Evolutionary conservation across 2,888 invertebrate genomes (phyloP), one percentile per base, ranked within the genome.

Genomic region (Nomada fabriciana): DNA sequence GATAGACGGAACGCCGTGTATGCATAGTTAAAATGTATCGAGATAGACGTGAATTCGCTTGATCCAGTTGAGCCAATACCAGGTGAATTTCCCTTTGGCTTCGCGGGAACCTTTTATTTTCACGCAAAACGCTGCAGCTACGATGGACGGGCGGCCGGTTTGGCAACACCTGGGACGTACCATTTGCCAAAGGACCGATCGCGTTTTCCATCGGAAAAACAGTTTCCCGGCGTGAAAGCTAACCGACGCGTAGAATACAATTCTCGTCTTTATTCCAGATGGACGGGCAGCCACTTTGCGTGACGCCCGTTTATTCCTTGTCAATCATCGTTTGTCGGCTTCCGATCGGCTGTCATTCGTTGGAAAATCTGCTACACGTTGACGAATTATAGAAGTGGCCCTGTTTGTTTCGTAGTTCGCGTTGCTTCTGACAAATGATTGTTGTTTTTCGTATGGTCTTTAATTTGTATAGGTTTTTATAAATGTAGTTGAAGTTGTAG

Each of bases 161-260:
- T 42, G 63, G 55, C 18, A 71, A 59, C 80, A 80, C 80, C 80
- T 68, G 80, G 71, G 63, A 71, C 80, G 74, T 64, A 57, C 55
- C 36, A 67, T 79, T 80, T 25, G 61, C 61, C 50, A 29, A 74
- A 76, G 60, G 60, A 55, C 60, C 68, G 71, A 76, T 69, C 68
- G 63, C 42, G 63, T 60, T 81, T 70, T 61, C 68, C 63, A 76
- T 50, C 23, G 59, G 69, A 63, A 75, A 81, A 85, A 83, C 68
- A 50, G 69, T 77, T 82, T 69, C 29, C n/a, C 55, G 20, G 67
- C 23, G 57, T 29, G 70, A 67, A 76, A 43, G 59, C 57, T 65
- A 65, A 67, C 60, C 64, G 55, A 23, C 50, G 29, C 25, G 60
- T 13, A 42, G 67, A 71, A 80, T 76, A 55, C 59, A 20, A 20